A percentile compares a stretch with the other conserved stretches of the same genome.
Conservation (phyloP, 2,797 vertebrate genomes). For the Xerus rutilus region DNA sequence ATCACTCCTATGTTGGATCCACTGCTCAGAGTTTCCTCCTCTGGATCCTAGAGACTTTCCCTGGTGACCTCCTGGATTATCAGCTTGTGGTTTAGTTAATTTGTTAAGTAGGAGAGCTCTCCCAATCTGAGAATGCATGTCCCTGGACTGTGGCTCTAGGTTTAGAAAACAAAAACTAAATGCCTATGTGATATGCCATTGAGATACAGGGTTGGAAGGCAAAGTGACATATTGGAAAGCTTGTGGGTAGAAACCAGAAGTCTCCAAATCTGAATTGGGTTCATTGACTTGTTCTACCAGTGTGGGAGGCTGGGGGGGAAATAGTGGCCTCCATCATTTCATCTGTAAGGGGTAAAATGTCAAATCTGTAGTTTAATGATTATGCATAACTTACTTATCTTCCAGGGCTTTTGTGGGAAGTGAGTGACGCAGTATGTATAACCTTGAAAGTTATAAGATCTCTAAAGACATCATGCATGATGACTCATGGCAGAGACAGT, state of each 20-base stretch:
- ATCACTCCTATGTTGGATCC: background rate
- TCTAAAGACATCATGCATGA: background rate
- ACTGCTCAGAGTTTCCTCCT: background rate
- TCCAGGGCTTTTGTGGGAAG: background rate
- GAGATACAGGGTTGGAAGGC: background rate
- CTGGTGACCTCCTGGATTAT: background rate
- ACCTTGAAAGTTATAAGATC: background rate
- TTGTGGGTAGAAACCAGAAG: background rate
- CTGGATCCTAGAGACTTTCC: background rate
- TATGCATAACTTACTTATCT: background rate
- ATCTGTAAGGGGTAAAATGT: background rate
- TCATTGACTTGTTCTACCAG: background rate
- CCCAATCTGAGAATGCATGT: background rate
- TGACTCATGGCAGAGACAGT: background rate
- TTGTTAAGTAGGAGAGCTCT: background rate
- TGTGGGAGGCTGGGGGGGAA: too few species aligned
- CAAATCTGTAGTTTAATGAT: background rate
- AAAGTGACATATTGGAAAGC: fast-evolving
- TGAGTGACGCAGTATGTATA: background rate
- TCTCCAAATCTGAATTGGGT: background rate
- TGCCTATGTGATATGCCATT: background rate
- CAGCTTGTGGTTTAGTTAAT: background rate
- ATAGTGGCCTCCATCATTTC: background rate
- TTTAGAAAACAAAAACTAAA: background rate
- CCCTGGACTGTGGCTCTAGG: background rate